Evolutionary conservation across 2,113 vertebrate species (phyloP).

Genomic region (Dipodomys stephensi): DNA sequence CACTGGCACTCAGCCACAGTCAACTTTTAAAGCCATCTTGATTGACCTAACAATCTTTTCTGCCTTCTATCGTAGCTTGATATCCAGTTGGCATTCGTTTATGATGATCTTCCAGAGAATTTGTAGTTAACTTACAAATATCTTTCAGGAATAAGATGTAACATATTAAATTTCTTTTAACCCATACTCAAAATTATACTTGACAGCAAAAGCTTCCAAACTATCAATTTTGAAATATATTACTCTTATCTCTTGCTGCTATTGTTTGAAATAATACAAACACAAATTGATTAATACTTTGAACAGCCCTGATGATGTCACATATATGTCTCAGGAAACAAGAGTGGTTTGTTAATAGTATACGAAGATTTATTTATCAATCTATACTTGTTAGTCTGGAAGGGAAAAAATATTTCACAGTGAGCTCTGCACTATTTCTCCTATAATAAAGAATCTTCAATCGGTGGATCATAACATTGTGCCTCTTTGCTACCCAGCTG

Average conservation of each 20-base stretch:
- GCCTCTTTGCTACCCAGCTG: conserved; percentile 81
- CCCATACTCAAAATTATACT: conserved; percentile 16
- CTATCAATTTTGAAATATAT: not conserved
- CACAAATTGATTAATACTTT: not conserved
- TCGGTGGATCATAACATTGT: conserved; percentile 66
- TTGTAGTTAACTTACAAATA: not conserved
- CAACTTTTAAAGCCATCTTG: conserved; percentile 19
- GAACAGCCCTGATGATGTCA: not conserved
- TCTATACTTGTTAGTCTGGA: not conserved
- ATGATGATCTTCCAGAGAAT: conserved; percentile 23
- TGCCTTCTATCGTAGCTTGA: not conserved
- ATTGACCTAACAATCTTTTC: not conserved
- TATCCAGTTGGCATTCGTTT: not conserved
- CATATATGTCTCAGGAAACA: not conserved
- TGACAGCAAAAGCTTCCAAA: conserved; percentile 44
- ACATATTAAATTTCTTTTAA: conserved; percentile 48
- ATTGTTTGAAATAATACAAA: conserved; percentile 27
- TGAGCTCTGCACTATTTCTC: conserved; percentile 74
- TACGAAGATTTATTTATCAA: not conserved
- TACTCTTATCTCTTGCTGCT: conserved; percentile 9
- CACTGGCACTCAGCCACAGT: no score
- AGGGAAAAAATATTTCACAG: not conserved
- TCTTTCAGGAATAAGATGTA: not conserved
- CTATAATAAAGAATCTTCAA: conserved; percentile 76
- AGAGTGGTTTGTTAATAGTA: not conserved